These are phyloP conservation scores for Myotis planiceps DNA, from an alignment of 2,797 vertebrate species.

Conservation along the genomic window DNA sequence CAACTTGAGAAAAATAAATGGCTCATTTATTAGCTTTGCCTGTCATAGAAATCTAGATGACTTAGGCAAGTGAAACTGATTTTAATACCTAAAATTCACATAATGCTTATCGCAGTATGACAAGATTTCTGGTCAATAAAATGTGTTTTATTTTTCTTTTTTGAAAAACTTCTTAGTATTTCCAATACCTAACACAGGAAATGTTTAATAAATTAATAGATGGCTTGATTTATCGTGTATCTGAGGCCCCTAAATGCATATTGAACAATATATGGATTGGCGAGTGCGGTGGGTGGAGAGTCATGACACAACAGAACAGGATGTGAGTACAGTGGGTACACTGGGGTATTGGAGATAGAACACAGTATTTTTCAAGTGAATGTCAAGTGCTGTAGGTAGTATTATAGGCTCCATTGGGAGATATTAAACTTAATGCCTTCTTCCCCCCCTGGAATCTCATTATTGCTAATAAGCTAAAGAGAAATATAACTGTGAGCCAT, in stretches of 20 bases:
- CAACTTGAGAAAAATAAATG: background rate
- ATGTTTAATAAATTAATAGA: background rate
- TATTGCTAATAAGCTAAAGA: background rate
- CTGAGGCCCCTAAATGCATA: background rate
- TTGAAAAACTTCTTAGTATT: background rate
- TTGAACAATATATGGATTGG: background rate
- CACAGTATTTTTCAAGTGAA: background rate
- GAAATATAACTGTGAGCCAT: background rate
- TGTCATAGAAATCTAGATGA: background rate
- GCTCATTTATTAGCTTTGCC: background rate
- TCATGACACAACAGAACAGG: accelerated
- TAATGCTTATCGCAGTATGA: background rate
- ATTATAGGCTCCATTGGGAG: no score
- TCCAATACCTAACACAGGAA: background rate
- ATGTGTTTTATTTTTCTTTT: background rate
- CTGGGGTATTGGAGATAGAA: no score
- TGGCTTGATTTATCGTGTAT: background rate
- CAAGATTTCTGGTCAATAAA: background rate
- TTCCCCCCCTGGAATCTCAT: background rate
- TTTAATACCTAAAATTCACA: background rate
- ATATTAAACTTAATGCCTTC: background rate
- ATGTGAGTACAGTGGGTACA: background rate
- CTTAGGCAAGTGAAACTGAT: background rate
- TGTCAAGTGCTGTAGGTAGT: background rate
- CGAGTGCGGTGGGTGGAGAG: no score